Evolutionary conservation across 2,113 vertebrate species (phyloP).

Genomic region (Ictalurus punctatus): DNA sequence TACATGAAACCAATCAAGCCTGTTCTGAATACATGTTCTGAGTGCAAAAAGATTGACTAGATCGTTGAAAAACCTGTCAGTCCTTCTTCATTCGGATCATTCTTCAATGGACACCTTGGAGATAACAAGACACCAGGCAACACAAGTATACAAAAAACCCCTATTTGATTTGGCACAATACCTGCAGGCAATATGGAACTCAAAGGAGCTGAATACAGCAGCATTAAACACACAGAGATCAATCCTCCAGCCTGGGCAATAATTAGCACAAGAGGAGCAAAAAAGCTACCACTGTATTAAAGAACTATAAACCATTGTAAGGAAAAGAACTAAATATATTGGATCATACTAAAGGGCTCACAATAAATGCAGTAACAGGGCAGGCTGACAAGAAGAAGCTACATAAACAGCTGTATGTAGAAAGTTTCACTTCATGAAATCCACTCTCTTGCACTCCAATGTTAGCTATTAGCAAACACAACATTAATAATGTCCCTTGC

Average conservation of each 20-base stretch:
- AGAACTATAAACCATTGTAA: not conserved
- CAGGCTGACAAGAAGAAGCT: not conserved
- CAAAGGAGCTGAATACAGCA: not conserved
- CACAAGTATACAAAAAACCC: not conserved
- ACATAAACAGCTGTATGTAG: not conserved
- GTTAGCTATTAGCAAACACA: not conserved
- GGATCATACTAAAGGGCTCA: not conserved
- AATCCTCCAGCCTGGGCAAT: not conserved
- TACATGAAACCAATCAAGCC: not conserved
- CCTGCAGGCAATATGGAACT: conserved; percentile 12
- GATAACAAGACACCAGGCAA: not conserved
- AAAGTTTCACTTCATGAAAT: not conserved
- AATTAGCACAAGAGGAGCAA: not conserved
- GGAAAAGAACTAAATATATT: not conserved
- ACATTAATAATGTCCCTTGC: not conserved
- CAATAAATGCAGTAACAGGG: not conserved
- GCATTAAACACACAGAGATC: not conserved
- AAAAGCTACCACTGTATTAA: not conserved
- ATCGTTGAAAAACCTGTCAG: not conserved
- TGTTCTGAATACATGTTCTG: not conserved
- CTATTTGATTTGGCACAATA: conserved; percentile 1
- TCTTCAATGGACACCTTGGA: not conserved
- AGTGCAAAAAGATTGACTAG: not conserved
- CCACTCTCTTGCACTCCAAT: not conserved
- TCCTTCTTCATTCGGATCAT: not conserved